These are phyloP conservation scores for Pelagia noctiluca DNA, from an alignment of 30 jellyfish, hydroid and myxozoan genomes.

Conservation along the genomic window DNA sequence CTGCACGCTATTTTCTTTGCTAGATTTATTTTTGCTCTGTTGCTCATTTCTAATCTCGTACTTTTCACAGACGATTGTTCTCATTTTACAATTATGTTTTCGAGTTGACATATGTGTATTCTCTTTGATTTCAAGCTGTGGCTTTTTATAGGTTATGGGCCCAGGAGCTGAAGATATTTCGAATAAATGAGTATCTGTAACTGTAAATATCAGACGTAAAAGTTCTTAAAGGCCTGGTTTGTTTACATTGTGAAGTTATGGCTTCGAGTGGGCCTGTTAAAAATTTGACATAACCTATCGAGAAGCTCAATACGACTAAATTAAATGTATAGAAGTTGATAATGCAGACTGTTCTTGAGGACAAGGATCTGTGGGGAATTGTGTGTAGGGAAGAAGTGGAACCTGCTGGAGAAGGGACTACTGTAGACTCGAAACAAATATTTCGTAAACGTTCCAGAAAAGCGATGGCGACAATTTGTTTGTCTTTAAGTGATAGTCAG, in stretches of 20 bases:
- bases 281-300: conserved; percentile 1
- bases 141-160: neutral
- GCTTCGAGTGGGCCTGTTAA: neutral
- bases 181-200: neutral
- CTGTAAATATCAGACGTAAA: neutral
- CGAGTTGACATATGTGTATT: neutral
- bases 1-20: neutral
- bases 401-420: conserved; percentile 23
- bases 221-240: too few species aligned
- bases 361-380: conserved; percentile 48
- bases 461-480: conserved; percentile 51
- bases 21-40: too few species aligned
- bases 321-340: conserved; percentile 40
- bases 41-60: neutral
- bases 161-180: neutral
- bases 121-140: neutral
- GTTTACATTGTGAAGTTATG: neutral
- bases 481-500: conserved; percentile 43
- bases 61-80: neutral
- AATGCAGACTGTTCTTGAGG: conserved; percentile 54
- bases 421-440: neutral
- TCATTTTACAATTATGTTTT: neutral
- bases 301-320: conserved; percentile 6
- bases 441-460: conserved; percentile 33
- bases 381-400: conserved; percentile 47